phyloP scores from a whole-genome alignment of 2,113 vertebrate genomes.

The Hepsetus odoe region DNA sequence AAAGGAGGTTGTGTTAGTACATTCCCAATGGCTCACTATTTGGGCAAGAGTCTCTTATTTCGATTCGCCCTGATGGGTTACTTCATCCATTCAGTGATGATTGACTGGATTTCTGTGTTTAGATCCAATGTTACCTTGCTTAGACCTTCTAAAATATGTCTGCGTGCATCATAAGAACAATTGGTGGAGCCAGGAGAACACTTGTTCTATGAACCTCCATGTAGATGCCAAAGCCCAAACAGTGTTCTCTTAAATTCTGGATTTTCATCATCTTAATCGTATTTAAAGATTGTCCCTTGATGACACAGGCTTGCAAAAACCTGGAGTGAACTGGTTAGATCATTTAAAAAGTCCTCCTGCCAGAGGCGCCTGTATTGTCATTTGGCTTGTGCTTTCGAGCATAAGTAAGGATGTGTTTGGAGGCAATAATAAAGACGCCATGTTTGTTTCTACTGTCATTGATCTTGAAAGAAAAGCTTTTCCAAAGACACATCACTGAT shows the following conservation, averaged over 20 bases:
- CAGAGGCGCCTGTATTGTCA: constrained; percentile 17
- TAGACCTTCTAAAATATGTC: constrained; percentile 9
- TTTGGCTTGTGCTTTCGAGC: constrained; percentile 39
- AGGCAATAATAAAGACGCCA: neutral
- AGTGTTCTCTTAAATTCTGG: constrained; percentile 39
- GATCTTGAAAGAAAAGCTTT: constrained; percentile 13
- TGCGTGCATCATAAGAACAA: neutral
- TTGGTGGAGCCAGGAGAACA: constrained; percentile 7
- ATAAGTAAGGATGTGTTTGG: constrained; percentile 19
- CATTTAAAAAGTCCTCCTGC: constrained; percentile 17
- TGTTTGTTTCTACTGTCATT: constrained; percentile 3
- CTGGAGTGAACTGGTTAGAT: constrained; percentile 29
- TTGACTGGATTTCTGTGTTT: constrained; percentile 30
- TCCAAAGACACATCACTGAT: constrained; percentile 27
- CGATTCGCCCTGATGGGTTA: constrained; percentile 35
- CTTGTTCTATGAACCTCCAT: constrained; percentile 14
- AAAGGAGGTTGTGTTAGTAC: constrained; percentile 47
- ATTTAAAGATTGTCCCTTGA: constrained; percentile 43
- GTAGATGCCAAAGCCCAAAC: constrained; percentile 27
- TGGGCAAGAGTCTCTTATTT: constrained; percentile 46
- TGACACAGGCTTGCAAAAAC: constrained; percentile 33
- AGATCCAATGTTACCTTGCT: constrained; percentile 1
- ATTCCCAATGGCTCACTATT: constrained; percentile 39
- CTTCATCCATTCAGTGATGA: constrained; percentile 45
- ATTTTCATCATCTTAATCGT: constrained; percentile 50